A percentile compares a stretch with the other conserved stretches of the same genome.
Conservation (phyloP, 2,113 vertebrate genomes). For the Symphodus melops region DNA sequence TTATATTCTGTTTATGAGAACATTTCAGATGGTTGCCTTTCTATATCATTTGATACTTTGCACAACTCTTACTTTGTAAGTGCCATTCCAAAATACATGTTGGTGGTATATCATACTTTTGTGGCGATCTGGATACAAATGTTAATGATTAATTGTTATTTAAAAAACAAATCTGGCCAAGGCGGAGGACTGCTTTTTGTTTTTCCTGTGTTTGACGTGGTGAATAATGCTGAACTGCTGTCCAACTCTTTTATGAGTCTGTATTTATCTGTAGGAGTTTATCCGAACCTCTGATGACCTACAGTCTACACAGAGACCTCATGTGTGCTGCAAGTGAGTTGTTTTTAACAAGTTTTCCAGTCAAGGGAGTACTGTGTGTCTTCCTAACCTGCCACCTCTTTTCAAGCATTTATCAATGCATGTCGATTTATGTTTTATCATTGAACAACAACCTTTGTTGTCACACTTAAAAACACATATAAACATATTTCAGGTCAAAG, state of each 20-base stretch:
- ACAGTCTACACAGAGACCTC: conserved; percentile 92
- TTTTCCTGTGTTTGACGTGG: conserved; percentile 4
- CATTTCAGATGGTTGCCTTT: background rate
- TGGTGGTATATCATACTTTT: too few species aligned
- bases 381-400: conserved; percentile 6
- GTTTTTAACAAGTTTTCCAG: conserved; percentile 9
- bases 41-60: background rate
- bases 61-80: background rate
- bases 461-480: background rate
- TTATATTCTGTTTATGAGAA: too few species aligned
- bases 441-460: too few species aligned
- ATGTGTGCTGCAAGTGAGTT: conserved; percentile 95
- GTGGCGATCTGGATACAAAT: too few species aligned
- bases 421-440: background rate
- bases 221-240: background rate
- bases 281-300: conserved; percentile 96
- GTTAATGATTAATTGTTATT: background rate
- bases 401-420: background rate
- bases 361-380: background rate
- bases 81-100: background rate
- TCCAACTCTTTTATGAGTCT: conserved; percentile 23
- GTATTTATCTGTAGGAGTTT: conserved; percentile 86
- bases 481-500: too few species aligned
- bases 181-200: conserved; percentile 13
- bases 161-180: background rate